Evolutionary conservation across 2,888 invertebrate species (phyloP).

Genomic region (Drosophila crucigera): DNA sequence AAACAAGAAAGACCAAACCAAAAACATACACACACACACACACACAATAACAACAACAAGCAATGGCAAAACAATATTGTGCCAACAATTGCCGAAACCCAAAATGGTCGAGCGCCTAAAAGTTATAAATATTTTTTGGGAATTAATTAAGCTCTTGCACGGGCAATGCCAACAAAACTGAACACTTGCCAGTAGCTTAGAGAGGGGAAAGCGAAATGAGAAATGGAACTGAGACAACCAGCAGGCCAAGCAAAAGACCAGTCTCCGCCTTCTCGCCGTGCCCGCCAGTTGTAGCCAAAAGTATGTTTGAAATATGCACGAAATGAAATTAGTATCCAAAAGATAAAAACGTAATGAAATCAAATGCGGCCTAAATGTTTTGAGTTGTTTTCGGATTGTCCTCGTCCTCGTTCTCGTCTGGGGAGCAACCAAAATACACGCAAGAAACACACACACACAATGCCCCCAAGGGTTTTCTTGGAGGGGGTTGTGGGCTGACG

Average conservation of each 20-base stretch:
- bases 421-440: conserved; percentile 20
- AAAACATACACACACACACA: conserved; percentile 19
- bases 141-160: conserved; percentile 71
- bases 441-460: conserved; percentile 30
- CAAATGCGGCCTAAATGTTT: conserved; percentile 79
- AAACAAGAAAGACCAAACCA: conserved; percentile 36
- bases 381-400: conserved; percentile 38
- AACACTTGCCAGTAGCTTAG: neutral
- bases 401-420: conserved; percentile 4
- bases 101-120: conserved; percentile 51
- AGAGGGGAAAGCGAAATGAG: neutral
- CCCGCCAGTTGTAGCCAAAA: conserved; percentile 19
- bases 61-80: conserved; percentile 58
- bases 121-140: conserved; percentile 73
- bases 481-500: neutral
- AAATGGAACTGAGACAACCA: conserved; percentile 16
- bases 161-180: conserved; percentile 18
- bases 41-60: conserved; percentile 27
- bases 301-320: conserved; percentile 63
- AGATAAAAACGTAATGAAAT: conserved; percentile 79
- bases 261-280: too few relatives aligned
- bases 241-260: neutral
- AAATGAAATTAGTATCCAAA: conserved; percentile 74
- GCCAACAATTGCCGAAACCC: conserved; percentile 49
- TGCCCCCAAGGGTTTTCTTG: conserved; percentile 10